Conservation (phyloP, 2,113 vertebrate species). For the Istiophorus platypterus region DNA sequence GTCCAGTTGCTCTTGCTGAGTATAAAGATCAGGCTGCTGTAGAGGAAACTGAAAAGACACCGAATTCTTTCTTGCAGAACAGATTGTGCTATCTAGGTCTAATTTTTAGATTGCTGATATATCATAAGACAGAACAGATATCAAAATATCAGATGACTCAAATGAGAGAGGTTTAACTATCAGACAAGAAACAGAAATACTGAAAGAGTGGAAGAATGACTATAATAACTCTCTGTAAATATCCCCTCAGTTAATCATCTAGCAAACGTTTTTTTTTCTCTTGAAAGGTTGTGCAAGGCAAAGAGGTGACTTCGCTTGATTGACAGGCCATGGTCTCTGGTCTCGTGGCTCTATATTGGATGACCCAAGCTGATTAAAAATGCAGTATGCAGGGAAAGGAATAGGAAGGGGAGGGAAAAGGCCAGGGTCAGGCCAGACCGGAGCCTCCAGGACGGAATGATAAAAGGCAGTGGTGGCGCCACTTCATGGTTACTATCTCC, state of each 20-base stretch:
- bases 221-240: constrained; percentile 14
- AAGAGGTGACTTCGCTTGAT: constrained; percentile 67
- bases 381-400: constrained; percentile 80
- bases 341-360: constrained; percentile 78
- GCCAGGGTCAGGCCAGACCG: constrained; percentile 79
- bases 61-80: constrained; percentile 33
- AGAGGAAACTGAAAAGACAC: constrained; percentile 49
- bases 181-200: constrained; percentile 21
- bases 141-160: neutral
- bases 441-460: constrained; percentile 78
- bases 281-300: constrained; percentile 25
- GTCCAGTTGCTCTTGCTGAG: constrained; percentile 45
- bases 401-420: constrained; percentile 72
- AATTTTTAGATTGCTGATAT: constrained; percentile 65
- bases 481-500: constrained; percentile 84
- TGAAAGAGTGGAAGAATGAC: constrained; percentile 28
- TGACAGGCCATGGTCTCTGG: constrained; percentile 77
- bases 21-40: constrained; percentile 44
- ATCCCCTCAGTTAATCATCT: constrained; percentile 34
- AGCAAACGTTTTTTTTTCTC: constrained; percentile 6
- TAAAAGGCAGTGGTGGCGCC: constrained; percentile 79
- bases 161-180: neutral
- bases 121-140: neutral
- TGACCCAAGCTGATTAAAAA: constrained; percentile 84
- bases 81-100: constrained; percentile 61